Conservation (phyloP, 2,113 vertebrate genomes). For the Leptobrachium leishanense region DNA sequence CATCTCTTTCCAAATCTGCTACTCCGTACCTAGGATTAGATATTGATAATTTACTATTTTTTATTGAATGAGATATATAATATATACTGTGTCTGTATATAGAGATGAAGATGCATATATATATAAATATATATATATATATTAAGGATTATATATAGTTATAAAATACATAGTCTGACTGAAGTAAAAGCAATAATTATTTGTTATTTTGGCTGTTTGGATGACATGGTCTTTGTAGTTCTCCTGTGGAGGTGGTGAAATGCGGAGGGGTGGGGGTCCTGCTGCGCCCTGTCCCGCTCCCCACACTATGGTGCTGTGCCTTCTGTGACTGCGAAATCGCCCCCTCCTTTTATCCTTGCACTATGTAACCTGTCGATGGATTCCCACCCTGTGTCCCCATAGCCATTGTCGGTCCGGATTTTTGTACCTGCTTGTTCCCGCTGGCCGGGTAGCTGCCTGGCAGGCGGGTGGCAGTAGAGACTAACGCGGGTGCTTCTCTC, state of each 20-base stretch:
- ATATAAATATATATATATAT: slow-evolving; percentile 33
- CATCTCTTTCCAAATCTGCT: slow-evolving; percentile 19
- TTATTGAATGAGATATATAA: slow-evolving; percentile 43
- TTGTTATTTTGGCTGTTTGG: slow-evolving; percentile 12
- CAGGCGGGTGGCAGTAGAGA: background rate
- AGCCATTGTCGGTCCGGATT: background rate
- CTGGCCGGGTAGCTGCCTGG: background rate
- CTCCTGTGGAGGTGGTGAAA: slow-evolving; percentile 13
- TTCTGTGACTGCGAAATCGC: slow-evolving; percentile 13
- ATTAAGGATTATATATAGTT: slow-evolving; percentile 13
- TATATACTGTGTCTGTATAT: slow-evolving; percentile 48
- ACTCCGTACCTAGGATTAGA: slow-evolving; percentile 13
- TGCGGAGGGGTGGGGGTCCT: background rate
- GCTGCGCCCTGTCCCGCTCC: slow-evolving; percentile 12
- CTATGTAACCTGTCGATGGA: background rate
- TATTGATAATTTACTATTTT: slow-evolving; percentile 25
- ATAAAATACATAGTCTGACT: slow-evolving; percentile 3
- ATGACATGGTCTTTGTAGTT: background rate
- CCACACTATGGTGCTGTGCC: slow-evolving; percentile 17
- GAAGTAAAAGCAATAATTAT: slow-evolving; percentile 27
- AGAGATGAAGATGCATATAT: slow-evolving; percentile 35
- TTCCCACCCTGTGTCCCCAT: too few species aligned
- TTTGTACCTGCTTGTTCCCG: background rate
- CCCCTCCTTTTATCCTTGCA: background rate
- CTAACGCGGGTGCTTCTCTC: background rate